These are phyloP conservation scores for Oceanites oceanicus DNA, from an alignment of 2,113 vertebrate species.

Conservation along the genomic window DNA sequence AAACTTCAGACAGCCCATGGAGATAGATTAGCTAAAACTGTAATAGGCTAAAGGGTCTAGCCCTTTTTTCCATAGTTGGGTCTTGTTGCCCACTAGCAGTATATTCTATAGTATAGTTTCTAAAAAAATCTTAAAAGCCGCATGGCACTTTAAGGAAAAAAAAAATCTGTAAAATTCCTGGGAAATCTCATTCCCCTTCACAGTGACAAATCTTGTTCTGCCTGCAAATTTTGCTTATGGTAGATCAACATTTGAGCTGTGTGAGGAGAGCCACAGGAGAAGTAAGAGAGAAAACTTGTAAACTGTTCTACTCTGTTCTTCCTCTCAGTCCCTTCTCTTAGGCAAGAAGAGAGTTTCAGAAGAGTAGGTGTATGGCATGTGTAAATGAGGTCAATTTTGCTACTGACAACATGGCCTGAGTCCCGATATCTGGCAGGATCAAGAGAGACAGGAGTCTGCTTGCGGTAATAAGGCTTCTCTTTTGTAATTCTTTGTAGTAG, in stretches of 20 bases:
- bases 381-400: background rate
- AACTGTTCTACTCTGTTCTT: background rate
- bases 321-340: background rate
- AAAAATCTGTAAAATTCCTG: background rate
- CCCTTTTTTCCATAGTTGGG: background rate
- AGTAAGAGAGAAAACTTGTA: background rate
- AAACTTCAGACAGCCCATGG: background rate
- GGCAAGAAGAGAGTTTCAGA: background rate
- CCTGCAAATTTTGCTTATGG: background rate
- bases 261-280: background rate
- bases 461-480: background rate
- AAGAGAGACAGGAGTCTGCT: background rate
- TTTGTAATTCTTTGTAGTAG: background rate
- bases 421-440: background rate
- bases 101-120: background rate
- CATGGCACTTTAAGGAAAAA: background rate
- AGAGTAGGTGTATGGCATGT: background rate
- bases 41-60: background rate
- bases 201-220: background rate
- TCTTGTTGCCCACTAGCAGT: background rate
- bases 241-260: background rate
- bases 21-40: background rate
- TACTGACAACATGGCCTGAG: background rate
- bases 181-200: background rate
- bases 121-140: background rate